A percentile compares a stretch with the other conserved stretches of the same genome.
Conservation (phyloP, 2,113 vertebrate genomes). For the Eulemur macaco region DNA sequence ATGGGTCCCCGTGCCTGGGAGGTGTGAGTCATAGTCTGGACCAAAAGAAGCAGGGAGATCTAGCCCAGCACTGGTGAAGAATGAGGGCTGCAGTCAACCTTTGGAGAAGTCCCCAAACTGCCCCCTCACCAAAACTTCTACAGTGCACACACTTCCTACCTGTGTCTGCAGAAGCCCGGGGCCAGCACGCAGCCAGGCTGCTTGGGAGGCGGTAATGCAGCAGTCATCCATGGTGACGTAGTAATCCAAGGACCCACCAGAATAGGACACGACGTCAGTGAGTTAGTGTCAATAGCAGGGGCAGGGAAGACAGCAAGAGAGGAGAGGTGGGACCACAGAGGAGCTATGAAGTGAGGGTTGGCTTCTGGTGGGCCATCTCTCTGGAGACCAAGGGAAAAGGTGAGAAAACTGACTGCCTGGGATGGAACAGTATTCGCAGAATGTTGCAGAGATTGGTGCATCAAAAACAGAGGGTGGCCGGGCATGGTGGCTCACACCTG, state of each 20-base stretch:
- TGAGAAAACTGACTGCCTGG: neutral
- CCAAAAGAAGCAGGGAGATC: neutral
- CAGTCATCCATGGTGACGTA: neutral
- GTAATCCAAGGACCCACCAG: neutral
- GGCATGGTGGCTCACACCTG: too few relatives aligned
- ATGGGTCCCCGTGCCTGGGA: neutral
- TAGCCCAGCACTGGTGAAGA: neutral
- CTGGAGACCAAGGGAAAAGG: neutral
- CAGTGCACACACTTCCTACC: neutral
- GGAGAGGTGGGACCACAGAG: neutral
- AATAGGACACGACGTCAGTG: neutral
- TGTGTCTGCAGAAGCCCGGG: neutral
- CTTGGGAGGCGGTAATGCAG: neutral
- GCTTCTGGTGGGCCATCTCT: neutral
- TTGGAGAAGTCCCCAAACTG: neutral
- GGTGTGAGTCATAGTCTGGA: neutral
- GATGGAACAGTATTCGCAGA: neutral
- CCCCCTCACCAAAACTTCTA: neutral
- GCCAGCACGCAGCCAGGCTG: neutral
- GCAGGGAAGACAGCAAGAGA: neutral
- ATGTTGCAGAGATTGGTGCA: neutral
- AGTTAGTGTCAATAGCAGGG: rapidly evolving
- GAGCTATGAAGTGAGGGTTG: neutral
- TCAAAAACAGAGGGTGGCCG: neutral
- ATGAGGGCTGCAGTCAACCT: neutral